Evolutionary conservation across 2,888 invertebrate species (phyloP), one percentile per base, ranked within the genome.

Genomic region (Philereme transversata): DNA sequence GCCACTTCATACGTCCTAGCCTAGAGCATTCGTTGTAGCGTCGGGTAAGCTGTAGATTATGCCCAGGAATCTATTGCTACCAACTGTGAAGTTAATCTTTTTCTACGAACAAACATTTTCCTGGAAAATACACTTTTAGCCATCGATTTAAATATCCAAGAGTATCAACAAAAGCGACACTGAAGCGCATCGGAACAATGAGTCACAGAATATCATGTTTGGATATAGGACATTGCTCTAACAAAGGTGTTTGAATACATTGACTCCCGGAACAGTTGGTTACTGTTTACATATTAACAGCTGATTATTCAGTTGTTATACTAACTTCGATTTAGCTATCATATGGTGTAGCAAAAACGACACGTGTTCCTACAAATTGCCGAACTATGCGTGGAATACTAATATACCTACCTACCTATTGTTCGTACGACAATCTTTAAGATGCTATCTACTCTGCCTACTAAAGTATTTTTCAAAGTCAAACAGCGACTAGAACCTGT

Each of bases 211-310:
- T 57, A 55, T 56, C 54, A 55, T 62, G 62, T 62, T 62, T 58
- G 54, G 35, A 51, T 55, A 55, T 52, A 51, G 62, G 59, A 63
- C 62, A 40, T 45, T 63, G 62, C 62, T 52, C 51, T 51, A 59
- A 63, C 62, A 63, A 63, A 63, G 62, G 62, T 59, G 62, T 59
- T 61, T 59, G 49, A 56, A 59, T 59, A 43, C 62, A 50, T 50
- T 54, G 57, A 59, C 58, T 63, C 59, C 62, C 54, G 62, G 62
- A 63, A 62, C 54, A 59, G 55, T 59, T 59, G 55, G 41, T 46
- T 52, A 33, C 55, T 63, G 59, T 63, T 58, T 52, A 56, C 35
- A 49, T 56, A 59, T 41, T 55, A 63, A 55, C 59, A 49, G 55
- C 59, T 59, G 48, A 51, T 45, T 10, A 38, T 51, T 54, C 58